phyloP scores from a whole-genome alignment of 2,888 invertebrate genomes.

The Subacronicta megacephala region DNA sequence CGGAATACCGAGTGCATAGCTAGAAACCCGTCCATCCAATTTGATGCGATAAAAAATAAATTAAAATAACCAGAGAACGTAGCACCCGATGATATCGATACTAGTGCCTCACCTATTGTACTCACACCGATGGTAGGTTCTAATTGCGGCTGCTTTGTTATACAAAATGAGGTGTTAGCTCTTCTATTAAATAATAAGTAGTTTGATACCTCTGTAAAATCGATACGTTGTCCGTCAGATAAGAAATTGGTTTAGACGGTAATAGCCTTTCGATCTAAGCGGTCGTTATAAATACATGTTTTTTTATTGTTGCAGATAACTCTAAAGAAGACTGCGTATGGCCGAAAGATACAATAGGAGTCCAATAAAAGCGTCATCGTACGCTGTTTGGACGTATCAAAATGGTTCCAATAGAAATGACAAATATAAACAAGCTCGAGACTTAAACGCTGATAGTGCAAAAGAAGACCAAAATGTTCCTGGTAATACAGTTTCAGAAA shows the following conservation, averaged over 20 bases:
- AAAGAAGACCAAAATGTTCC: slow-evolving; percentile 62
- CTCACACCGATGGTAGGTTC: slow-evolving; percentile 79
- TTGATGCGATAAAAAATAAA: slow-evolving; percentile 88
- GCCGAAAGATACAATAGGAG: slow-evolving; percentile 80
- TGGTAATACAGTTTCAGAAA: slow-evolving; percentile 53
- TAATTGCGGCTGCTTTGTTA: slow-evolving; percentile 88
- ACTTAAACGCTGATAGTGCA: slow-evolving; percentile 56
- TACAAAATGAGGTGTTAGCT: slow-evolving; percentile 89
- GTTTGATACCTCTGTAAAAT: slow-evolving; percentile 73
- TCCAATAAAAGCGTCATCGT: slow-evolving; percentile 84
- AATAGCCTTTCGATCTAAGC: slow-evolving; percentile 51
- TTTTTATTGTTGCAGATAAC: slow-evolving; percentile 82
- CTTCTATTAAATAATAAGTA: slow-evolving; percentile 87
- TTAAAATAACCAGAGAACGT: slow-evolving; percentile 82
- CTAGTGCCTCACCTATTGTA: slow-evolving; percentile 80
- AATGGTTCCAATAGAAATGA: slow-evolving; percentile 70
- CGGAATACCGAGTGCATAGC: slow-evolving; percentile 75
- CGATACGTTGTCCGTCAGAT: slow-evolving; percentile 69
- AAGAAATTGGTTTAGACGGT: slow-evolving; percentile 66
- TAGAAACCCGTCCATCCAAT: slow-evolving; percentile 83
- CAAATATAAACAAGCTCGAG: slow-evolving; percentile 45
- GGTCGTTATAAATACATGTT: slow-evolving; percentile 53
- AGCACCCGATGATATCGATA: slow-evolving; percentile 85
- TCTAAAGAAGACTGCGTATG: slow-evolving; percentile 83
- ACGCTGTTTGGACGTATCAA: slow-evolving; percentile 81